These are phyloP conservation scores for Lasioglossum leucozonium DNA, from an alignment of 2,888 invertebrate genomes.

Conservation along the genomic window DNA sequence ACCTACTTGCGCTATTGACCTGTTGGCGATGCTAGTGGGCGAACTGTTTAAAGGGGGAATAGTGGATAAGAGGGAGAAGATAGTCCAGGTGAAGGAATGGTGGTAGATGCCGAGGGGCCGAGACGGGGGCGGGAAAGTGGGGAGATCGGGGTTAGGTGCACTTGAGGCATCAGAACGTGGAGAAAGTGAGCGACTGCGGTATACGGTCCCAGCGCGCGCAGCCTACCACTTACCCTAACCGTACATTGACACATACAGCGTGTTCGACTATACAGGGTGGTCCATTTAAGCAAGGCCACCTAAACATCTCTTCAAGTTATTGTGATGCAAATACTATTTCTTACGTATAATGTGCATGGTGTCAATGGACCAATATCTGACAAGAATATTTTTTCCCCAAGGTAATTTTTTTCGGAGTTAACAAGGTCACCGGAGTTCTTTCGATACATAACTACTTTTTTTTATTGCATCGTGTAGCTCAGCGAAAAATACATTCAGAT, in stretches of 20 bases:
- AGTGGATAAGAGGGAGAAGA: constrained; percentile 66
- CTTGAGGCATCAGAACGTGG: constrained; percentile 77
- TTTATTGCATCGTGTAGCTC: too few species aligned
- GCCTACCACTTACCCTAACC: constrained; percentile 67
- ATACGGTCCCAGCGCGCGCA: constrained; percentile 80
- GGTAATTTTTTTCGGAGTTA: too few species aligned
- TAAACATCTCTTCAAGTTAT: too few species aligned
- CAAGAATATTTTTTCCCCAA: too few species aligned
- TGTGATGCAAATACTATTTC: too few species aligned
- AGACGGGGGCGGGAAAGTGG: constrained; percentile 32
- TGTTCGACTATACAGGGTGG: background rate
- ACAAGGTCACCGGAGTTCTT: too few species aligned
- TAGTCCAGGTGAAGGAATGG: constrained; percentile 67
- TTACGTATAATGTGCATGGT: too few species aligned
- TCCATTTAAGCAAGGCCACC: too few species aligned
- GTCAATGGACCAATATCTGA: too few species aligned
- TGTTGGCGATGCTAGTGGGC: constrained; percentile 75
- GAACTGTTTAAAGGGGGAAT: constrained; percentile 69
- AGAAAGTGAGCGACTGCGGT: constrained; percentile 75
- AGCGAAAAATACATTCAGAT: too few species aligned
- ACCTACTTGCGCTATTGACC: constrained; percentile 80
- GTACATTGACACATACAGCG: constrained; percentile 38
- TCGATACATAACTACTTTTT: too few species aligned
- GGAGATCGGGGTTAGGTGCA: constrained; percentile 72
- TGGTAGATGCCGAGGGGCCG: constrained; percentile 53